Evolutionary conservation across 2,113 vertebrate species (phyloP).

Genomic region (Chaenogobius annularis): DNA sequence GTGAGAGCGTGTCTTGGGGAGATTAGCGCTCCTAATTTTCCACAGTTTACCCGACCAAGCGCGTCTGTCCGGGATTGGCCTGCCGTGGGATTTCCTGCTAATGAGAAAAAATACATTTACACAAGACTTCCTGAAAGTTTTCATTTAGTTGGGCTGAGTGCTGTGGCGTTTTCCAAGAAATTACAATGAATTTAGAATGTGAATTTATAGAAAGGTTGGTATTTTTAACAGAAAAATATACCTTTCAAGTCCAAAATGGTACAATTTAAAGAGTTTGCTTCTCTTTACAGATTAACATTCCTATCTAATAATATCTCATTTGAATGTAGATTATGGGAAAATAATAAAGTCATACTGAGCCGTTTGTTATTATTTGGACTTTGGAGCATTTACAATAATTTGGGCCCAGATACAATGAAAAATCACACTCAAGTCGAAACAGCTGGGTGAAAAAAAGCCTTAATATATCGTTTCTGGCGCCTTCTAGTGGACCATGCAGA

Average conservation of each 20-base stretch:
- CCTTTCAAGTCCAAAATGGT: neutral
- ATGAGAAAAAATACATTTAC: constrained; percentile 46
- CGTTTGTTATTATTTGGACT: no score
- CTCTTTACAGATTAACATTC: no score
- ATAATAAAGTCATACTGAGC: no score
- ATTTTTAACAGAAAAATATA: neutral
- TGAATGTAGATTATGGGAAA: no score
- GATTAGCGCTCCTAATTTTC: constrained; percentile 71
- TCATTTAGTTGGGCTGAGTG: constrained; percentile 10
- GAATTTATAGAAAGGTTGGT: neutral
- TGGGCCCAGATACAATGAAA: no score
- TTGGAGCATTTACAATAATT: no score
- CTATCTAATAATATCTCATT: no score
- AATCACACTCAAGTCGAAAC: no score
- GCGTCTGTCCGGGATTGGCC: constrained; percentile 21
- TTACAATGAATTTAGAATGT: neutral
- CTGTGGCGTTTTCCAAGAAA: neutral
- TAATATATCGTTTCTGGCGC: no score
- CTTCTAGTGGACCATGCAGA: no score
- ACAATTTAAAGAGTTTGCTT: neutral
- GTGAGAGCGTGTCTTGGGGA: constrained; percentile 58
- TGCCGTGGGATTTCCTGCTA: constrained; percentile 29
- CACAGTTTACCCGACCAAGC: constrained; percentile 35
- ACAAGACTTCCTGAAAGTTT: constrained; percentile 37
- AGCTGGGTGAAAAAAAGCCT: no score